phyloP scores from a whole-genome alignment of 2,113 vertebrate species.

The Beaufortia kweichowensis region DNA sequence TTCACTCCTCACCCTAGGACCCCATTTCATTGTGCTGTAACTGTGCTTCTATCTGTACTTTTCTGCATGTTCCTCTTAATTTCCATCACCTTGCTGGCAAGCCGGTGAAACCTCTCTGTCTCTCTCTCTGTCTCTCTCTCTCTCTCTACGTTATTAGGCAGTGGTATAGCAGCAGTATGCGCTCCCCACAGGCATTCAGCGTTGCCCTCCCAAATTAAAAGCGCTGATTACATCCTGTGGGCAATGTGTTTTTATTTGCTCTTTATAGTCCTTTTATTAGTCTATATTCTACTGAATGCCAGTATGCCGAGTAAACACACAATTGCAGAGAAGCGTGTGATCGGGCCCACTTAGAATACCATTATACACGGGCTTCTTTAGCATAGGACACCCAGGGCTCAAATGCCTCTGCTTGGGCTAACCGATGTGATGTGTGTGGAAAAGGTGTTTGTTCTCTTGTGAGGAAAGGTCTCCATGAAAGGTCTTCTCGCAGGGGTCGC shows the following conservation, averaged over 20 bases:
- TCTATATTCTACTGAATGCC: constrained; percentile 55
- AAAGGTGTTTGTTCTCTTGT: constrained; percentile 2
- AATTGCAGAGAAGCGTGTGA: constrained; percentile 7
- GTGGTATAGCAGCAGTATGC: constrained; percentile 59
- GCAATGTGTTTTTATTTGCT: constrained; percentile 58
- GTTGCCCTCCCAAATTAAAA: constrained; percentile 66
- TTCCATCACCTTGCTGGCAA: constrained; percentile 35
- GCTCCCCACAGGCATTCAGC: constrained; percentile 59
- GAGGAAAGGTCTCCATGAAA: constrained; percentile 30
- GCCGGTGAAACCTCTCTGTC: constrained; percentile 5
- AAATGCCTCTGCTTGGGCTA: background rate
- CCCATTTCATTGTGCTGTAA: background rate
- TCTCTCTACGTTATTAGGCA: constrained; percentile 66
- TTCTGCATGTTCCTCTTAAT: constrained; percentile 27
- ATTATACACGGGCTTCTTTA: constrained; percentile 1
- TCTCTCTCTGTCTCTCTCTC: background rate
- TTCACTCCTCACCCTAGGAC: constrained; percentile 35
- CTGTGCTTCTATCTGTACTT: constrained; percentile 29
- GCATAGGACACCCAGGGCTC: too few relatives aligned
- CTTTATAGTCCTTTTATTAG: constrained; percentile 56
- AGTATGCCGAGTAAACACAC: constrained; percentile 43
- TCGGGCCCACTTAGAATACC: background rate
- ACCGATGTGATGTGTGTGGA: background rate
- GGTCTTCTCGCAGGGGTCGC: constrained; percentile 19
- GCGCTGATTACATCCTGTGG: constrained; percentile 60